Evolutionary conservation across 2,113 vertebrate species (phyloP).

Genomic region (Lagopus muta): DNA sequence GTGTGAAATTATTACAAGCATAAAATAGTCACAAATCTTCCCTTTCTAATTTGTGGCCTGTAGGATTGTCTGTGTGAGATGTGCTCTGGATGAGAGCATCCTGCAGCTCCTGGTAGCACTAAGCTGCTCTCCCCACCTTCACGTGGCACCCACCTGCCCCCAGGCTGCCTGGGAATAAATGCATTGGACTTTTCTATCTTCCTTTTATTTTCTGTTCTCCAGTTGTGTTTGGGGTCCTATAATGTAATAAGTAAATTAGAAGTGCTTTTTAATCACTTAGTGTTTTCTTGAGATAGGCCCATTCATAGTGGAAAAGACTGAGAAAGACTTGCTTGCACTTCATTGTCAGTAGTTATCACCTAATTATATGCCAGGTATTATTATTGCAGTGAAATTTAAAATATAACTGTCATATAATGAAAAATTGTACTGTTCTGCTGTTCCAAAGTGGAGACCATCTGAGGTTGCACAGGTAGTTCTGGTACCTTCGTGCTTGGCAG

Average conservation of each 20-base stretch:
- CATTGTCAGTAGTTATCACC: neutral
- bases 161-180: neutral
- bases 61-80: neutral
- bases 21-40: neutral
- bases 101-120: neutral
- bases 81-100: neutral
- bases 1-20: neutral
- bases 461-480: neutral
- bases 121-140: neutral
- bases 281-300: neutral
- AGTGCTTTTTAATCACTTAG: neutral
- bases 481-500: neutral
- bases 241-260: neutral
- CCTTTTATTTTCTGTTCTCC: neutral
- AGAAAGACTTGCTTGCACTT: neutral
- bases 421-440: neutral
- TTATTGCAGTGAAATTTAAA: neutral
- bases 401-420: neutral
- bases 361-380: neutral
- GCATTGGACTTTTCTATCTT: neutral
- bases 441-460: neutral
- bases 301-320: neutral
- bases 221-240: neutral
- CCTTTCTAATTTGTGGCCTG: neutral
- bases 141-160: accelerated